Evolutionary conservation across 35 echinoderm and acorn worm species (phyloP).

Genomic region (Heliocidaris erythrogramma): DNA sequence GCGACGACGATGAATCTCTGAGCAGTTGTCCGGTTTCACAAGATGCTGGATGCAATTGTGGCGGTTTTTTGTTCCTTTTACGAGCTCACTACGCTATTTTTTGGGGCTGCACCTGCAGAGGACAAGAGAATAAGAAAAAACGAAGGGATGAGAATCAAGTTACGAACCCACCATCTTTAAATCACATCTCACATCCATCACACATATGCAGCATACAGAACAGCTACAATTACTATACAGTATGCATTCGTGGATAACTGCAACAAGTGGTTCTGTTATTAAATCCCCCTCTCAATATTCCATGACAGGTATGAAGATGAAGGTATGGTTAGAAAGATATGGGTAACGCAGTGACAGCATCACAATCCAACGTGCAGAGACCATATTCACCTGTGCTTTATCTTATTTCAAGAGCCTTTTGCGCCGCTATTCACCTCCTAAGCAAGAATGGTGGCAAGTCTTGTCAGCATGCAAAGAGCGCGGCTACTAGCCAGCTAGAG

Average conservation of each 20-base stretch:
- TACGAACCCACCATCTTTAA: neutral
- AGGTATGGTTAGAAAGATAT: neutral
- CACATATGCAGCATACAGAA: neutral
- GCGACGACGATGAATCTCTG: neutral
- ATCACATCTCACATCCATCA: neutral
- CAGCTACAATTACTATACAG: neutral
- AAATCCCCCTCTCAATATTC: neutral
- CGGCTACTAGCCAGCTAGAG: neutral
- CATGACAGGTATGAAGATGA: neutral
- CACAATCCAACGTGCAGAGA: neutral
- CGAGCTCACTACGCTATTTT: neutral
- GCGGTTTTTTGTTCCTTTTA: neutral
- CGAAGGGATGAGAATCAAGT: neutral
- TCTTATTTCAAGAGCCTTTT: conserved; percentile 28
- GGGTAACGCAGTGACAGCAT: neutral
- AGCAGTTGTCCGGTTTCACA: neutral
- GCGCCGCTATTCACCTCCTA: conserved; percentile 26
- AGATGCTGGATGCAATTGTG: conserved; percentile 7
- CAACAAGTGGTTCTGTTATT: neutral
- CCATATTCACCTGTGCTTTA: conserved; percentile 19
- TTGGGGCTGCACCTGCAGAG: neutral
- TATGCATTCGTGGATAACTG: neutral
- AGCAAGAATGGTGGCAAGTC: conserved; percentile 12
- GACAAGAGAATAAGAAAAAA: neutral
- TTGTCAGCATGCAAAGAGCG: conserved; percentile 36